These are phyloP conservation scores for Galago senegalensis DNA, from an alignment of 2,797 vertebrate genomes.

Conservation along the genomic window DNA sequence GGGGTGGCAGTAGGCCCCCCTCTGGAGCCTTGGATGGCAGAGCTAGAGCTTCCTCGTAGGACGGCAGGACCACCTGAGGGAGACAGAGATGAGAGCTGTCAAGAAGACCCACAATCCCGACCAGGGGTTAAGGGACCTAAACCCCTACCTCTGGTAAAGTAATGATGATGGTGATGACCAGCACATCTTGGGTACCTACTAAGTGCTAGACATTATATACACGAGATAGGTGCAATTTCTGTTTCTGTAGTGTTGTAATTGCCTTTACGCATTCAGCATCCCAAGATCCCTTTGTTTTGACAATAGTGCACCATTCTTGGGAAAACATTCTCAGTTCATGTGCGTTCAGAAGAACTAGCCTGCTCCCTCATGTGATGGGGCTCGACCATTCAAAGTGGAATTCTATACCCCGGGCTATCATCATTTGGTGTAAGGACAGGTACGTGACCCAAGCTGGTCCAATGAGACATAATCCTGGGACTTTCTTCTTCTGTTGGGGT, in stretches of 20 bases:
- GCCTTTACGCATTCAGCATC: neutral
- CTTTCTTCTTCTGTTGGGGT: neutral
- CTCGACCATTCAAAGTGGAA: neutral
- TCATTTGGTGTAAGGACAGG: neutral
- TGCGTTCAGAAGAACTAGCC: neutral
- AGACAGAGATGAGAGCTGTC: conserved; percentile 32
- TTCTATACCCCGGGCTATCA: neutral
- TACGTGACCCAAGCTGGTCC: neutral
- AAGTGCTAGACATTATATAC: rapidly evolving
- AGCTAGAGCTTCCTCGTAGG: conserved; percentile 91
- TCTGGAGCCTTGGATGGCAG: conserved; percentile 85
- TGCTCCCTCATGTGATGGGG: neutral
- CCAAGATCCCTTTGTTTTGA: neutral
- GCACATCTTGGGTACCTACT: neutral
- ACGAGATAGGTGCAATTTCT: neutral
- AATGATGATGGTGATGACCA: rapidly evolving
- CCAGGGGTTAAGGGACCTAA: neutral
- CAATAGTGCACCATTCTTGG: neutral
- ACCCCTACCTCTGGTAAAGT: neutral
- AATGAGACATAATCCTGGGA: neutral
- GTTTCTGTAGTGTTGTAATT: neutral
- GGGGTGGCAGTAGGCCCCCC: conserved; percentile 79
- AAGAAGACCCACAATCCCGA: neutral
- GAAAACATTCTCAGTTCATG: neutral
- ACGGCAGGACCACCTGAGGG: conserved; percentile 89